Evolutionary conservation across 2,888 invertebrate genomes (phyloP).

Genomic region (Venusia cambrica): DNA sequence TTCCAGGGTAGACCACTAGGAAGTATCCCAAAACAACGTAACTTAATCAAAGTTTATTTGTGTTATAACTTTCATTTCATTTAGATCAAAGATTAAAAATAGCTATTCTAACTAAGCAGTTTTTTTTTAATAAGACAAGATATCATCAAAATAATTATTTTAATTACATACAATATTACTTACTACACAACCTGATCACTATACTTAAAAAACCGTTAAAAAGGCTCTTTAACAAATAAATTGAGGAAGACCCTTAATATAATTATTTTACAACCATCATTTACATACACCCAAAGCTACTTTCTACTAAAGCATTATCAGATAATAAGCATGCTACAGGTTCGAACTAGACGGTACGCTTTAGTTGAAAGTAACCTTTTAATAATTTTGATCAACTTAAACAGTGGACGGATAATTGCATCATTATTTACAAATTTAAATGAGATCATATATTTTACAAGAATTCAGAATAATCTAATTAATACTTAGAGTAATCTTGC

Average conservation of each 20-base stretch:
- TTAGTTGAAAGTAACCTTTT: constrained; percentile 1
- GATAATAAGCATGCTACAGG: neutral
- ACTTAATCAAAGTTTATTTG: too few species aligned
- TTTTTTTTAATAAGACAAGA: constrained; percentile 30
- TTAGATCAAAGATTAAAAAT: too few species aligned
- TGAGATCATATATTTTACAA: constrained; percentile 77
- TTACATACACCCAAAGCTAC: constrained; percentile 22
- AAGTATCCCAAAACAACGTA: too few species aligned
- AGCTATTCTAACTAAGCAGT: too few species aligned
- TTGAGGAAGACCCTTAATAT: constrained; percentile 21
- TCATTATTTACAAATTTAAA: constrained; percentile 58
- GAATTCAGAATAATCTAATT: constrained; percentile 45
- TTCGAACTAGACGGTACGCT: neutral
- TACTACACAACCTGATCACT: constrained; percentile 21
- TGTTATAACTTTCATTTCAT: too few species aligned
- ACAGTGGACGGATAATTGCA: constrained; percentile 47
- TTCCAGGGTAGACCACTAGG: too few species aligned
- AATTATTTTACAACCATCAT: constrained; percentile 35
- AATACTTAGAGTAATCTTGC: constrained; percentile 41
- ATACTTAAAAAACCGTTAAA: constrained; percentile 11
- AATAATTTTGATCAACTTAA: constrained; percentile 14
- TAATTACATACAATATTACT: constrained; percentile 18
- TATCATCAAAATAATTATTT: constrained; percentile 20
- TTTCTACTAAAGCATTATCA: constrained; percentile 1
- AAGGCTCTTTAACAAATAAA: constrained; percentile 14